Conservation (phyloP, 2,797 vertebrate genomes). For the Lerista edwardsae region DNA sequence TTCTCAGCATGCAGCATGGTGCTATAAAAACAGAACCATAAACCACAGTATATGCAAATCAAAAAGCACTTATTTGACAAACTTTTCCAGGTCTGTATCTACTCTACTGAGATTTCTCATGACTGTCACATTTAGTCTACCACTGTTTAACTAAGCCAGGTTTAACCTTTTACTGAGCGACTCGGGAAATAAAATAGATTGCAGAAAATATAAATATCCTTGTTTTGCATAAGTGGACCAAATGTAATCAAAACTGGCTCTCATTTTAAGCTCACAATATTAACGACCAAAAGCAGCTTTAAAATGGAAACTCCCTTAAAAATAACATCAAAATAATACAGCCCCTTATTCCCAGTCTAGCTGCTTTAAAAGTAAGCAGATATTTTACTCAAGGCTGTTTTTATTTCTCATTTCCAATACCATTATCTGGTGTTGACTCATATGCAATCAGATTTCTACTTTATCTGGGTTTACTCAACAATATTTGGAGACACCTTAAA, state of each 20-base stretch:
- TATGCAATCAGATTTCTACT: constrained; percentile 18
- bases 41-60: constrained; percentile 48
- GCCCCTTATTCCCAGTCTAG: background rate
- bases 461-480: constrained; percentile 15
- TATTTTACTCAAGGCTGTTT: constrained; percentile 17
- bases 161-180: background rate
- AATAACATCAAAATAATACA: background rate
- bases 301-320: constrained; percentile 8
- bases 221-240: background rate
- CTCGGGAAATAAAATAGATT: constrained; percentile 16
- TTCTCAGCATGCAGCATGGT: constrained; percentile 20
- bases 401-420: constrained; percentile 29
- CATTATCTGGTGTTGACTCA: constrained; percentile 24
- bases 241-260: background rate
- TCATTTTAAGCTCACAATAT: background rate
- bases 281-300: constrained; percentile 31
- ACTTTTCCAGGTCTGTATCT: constrained; percentile 46
- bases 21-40: constrained; percentile 60
- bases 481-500: constrained; percentile 21
- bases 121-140: background rate
- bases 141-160: background rate
- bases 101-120: background rate
- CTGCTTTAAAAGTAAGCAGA: background rate
- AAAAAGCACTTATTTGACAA: constrained; percentile 51
- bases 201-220: background rate